Conservation (phyloP, 2,888 invertebrate species). For the Cantharis lateralis region DNA sequence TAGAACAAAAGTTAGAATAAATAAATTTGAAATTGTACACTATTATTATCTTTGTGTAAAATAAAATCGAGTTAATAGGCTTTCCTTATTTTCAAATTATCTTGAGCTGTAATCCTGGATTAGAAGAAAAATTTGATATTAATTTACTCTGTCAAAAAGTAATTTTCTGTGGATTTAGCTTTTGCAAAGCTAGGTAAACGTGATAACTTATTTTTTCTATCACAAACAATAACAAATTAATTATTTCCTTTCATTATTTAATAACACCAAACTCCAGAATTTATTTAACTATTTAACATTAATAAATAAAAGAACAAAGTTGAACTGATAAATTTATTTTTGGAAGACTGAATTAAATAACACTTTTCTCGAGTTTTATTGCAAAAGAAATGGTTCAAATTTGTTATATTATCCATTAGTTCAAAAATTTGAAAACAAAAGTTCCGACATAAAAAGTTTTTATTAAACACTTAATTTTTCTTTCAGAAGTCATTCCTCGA, state of each 20-base stretch:
- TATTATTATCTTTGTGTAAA: too few relatives aligned
- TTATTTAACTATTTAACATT: neutral
- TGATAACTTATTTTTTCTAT: neutral
- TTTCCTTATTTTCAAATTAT: neutral
- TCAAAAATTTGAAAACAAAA: neutral
- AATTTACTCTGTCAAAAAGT: neutral
- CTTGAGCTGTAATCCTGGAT: neutral
- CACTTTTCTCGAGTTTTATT: neutral
- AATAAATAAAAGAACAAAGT: neutral
- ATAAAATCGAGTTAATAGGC: neutral
- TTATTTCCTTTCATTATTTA: neutral
- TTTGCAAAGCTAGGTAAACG: neutral
- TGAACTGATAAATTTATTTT: neutral
- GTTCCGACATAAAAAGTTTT: neutral
- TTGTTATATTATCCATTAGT: neutral
- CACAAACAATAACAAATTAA: neutral
- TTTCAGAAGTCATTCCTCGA: slow-evolving; percentile 49
- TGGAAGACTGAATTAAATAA: neutral
- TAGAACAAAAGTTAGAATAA: neutral
- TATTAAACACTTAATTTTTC: neutral
- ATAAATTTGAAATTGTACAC: too few relatives aligned
- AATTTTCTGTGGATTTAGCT: neutral
- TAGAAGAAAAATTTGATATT: neutral
- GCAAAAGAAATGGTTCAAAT: neutral
- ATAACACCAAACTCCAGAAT: neutral